These are phyloP conservation scores for Misgurnus mizolepis DNA, from an alignment of 2,113 vertebrate species.

Conservation along the genomic window DNA sequence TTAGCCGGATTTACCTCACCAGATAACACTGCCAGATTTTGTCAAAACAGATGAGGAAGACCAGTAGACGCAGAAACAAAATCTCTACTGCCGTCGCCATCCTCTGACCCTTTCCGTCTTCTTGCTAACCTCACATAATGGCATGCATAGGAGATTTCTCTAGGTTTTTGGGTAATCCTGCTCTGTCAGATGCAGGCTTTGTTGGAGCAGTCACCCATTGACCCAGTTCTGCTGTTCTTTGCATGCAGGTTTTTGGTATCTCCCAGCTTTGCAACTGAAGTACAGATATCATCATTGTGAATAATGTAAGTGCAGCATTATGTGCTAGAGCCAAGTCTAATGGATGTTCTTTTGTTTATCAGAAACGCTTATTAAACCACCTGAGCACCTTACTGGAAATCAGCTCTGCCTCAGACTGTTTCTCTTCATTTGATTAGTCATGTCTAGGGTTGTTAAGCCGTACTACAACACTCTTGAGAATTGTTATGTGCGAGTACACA, in stretches of 20 bases:
- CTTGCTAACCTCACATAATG: conserved; percentile 13
- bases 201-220: conserved; percentile 32
- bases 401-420: neutral
- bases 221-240: conserved; percentile 20
- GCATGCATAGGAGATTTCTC: conserved; percentile 26
- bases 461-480: conserved; percentile 10
- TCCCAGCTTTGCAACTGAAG: conserved; percentile 9
- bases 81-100: neutral
- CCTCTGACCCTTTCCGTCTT: neutral
- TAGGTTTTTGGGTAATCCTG: conserved; percentile 41
- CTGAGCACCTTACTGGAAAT: conserved; percentile 39
- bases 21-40: conserved; percentile 75
- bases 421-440: neutral
- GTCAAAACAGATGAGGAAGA: conserved; percentile 66
- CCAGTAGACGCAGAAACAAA: conserved; percentile 25
- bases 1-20: conserved; percentile 85
- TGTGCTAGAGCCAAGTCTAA: conserved; percentile 35
- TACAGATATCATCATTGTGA: conserved; percentile 15
- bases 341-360: conserved; percentile 44
- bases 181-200: conserved; percentile 13
- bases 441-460: conserved; percentile 15
- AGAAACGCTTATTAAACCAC: conserved; percentile 39
- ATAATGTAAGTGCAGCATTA: conserved; percentile 22
- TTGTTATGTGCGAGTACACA: neutral
- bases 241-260: conserved; percentile 22